These are phyloP conservation scores for Eulemur rubriventer DNA, from an alignment of 2,797 vertebrate genomes.

Conservation along the genomic window DNA sequence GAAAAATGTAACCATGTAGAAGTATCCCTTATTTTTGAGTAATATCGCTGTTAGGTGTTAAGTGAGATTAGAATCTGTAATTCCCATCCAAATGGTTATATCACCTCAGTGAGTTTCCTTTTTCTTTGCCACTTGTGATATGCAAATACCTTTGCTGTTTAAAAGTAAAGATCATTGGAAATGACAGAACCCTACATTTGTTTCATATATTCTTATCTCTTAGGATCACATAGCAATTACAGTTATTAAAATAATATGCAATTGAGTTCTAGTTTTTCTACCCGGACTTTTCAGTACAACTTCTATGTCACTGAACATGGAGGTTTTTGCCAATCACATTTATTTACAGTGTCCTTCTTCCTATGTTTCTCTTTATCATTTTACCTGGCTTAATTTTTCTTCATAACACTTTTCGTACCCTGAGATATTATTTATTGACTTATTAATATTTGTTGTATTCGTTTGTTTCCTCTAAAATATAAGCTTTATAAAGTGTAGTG, in stretches of 20 bases:
- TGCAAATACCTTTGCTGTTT: background rate
- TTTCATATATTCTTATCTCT: background rate
- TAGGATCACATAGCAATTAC: background rate
- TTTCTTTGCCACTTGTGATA: background rate
- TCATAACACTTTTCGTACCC: background rate
- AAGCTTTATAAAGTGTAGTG: background rate
- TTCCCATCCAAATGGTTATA: background rate
- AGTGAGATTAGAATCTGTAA: background rate
- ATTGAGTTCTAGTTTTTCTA: background rate
- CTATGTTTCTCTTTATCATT: background rate
- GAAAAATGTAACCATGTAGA: background rate
- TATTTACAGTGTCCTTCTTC: background rate
- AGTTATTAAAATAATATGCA: background rate
- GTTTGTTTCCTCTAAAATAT: background rate
- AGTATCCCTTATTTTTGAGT: background rate
- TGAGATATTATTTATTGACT: background rate
- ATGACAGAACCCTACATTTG: background rate
- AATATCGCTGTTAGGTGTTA: background rate
- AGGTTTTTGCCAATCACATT: background rate
- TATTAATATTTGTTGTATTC: background rate
- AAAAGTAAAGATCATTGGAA: background rate
- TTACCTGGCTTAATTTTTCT: slow-evolving; percentile 18
- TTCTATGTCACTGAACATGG: background rate
- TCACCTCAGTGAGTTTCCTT: background rate
- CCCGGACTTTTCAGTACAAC: background rate